Base-by-base conservation (phyloP, 2,888 invertebrate genomes). In the Nematopogon swammerdamellus region DNA sequence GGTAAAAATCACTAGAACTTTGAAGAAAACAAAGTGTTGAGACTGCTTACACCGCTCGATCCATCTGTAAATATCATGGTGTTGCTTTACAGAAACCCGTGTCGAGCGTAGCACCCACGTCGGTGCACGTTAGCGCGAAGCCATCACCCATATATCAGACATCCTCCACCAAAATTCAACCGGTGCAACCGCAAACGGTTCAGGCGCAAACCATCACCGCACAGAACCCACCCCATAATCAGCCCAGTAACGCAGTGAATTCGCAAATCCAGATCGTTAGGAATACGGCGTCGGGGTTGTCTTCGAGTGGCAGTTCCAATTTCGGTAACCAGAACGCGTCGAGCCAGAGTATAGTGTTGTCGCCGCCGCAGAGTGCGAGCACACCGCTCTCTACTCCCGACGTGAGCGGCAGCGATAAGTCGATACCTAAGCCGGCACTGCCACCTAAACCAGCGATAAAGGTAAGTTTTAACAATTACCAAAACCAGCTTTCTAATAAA, bases 31-130 rank as follows among this genome's bases (percentile, higher is more conserved):
- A 25, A 25, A n/a, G n/a, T n/a, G n/a, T n/a, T 25, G 25, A 10
- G 5, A 25, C 10, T 25, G 25, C 25, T 25, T 25, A 25, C 25
- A 25, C 10, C 10, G 4, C 59, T 60, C 54, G 55, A 20, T 45
- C 29, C 44, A n/a, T n/a, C n/a, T n/a, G n/a, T n/a, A n/a, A n/a
- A n/a, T n/a, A n/a, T n/a, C n/a, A n/a, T n/a, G n/a, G n/a, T n/a
- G 59, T 66, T 62, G 76, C 69, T 58, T 83, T 84, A 64, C 85
- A 92, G 81, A 92, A 92, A 70, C 92, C 92, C 53, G 88, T 92
- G 56, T 92, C 91, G 68, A 92, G 91, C 71, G 92, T 92, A 54
- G 91, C 92, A 56, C 91, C 92, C 54, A 89, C 87, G 55, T 85
- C 88, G 49, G 83, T 89, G 62, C 84, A 85, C 68, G 84, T 84